Evolutionary conservation across 2,797 vertebrate genomes (phyloP).

Genomic region (Parambassis ranga): DNA sequence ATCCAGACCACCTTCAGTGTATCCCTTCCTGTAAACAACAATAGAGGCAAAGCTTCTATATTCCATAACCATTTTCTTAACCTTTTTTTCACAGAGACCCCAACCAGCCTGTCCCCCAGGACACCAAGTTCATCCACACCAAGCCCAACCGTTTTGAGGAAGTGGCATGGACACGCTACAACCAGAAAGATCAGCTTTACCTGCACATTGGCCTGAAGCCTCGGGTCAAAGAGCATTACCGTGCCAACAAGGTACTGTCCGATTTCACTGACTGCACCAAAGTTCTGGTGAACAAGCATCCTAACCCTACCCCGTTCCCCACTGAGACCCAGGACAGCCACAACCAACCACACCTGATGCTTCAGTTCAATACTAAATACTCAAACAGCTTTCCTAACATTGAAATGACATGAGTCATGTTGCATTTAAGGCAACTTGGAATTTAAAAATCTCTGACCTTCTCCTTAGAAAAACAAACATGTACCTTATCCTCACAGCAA

Average conservation of each 20-base stretch:
- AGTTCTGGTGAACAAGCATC: slow-evolving; percentile 83
- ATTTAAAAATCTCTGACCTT: too few species aligned
- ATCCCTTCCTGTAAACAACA: background rate
- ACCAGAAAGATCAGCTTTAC: slow-evolving; percentile 98
- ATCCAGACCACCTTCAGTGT: background rate
- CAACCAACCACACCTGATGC: slow-evolving; percentile 93
- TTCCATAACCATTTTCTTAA: background rate
- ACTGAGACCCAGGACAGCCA: slow-evolving; percentile 93
- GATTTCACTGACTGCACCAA: slow-evolving; percentile 64
- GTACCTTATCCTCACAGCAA: too few species aligned
- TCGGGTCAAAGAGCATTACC: slow-evolving; percentile 98
- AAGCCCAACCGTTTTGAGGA: slow-evolving; percentile 99
- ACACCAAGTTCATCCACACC: slow-evolving; percentile 99
- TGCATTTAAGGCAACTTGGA: too few species aligned
- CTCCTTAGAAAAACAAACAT: too few species aligned
- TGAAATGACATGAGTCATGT: too few species aligned
- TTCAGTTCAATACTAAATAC: background rate
- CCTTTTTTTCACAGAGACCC: slow-evolving; percentile 85
- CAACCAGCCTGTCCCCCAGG: slow-evolving; percentile 98
- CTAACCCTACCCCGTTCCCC: slow-evolving; percentile 93
- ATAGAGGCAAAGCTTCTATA: background rate
- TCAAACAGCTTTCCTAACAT: too few species aligned
- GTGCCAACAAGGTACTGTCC: slow-evolving; percentile 91
- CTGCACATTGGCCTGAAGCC: slow-evolving; percentile 98
- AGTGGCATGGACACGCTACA: slow-evolving; percentile 98